Base-by-base conservation (phyloP, 2,797 vertebrate species). In the Diplodus puntazzo region DNA sequence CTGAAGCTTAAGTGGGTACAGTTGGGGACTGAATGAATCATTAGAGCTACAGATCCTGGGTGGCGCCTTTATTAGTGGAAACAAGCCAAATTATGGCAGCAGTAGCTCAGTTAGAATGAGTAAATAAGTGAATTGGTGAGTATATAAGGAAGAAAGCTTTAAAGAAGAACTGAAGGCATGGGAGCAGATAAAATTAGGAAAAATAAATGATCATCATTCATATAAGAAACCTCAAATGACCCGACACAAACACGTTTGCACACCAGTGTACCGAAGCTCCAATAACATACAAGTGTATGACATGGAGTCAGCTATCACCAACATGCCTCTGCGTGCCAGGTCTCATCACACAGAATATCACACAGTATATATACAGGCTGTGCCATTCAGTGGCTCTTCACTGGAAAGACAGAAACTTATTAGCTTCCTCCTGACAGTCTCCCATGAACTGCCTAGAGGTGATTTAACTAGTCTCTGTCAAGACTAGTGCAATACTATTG, bases 41-140 rank as follows among this genome's bases (percentile, higher is more conserved):
- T 79, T 55, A 48, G 42, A 67, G 70, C 55, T 64, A 62, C 82
- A 80, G 69, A 77, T n/a, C 50, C 45, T 25, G 58, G 65, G 54
- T 53, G 68, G 50, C 27, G 34, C 39, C 61, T 39, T 71, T 21
- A 62, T 59, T 27, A 61, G 49, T 53, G 60, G 62, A 77, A 76
- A 61, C 20, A 16, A 69, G 23, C 23, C 70, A 75, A 69, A 67
- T 46, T 72, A 59, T 53, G 69, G 39, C 13, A 58, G 58, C 75
- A 75, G 72, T 46, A 52, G 60, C 45, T 49, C 54, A 21, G 8
- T 70, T 16, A 23, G 53, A 20, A 39, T 1, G 23, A 80, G 18
- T 27, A 60, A 60, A 61, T 65, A 46, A 23, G n/a, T 25, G 4
- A 62, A 68, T 23, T 18, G 59, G 18, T 42, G 46, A 48, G 14